Evolutionary conservation across 2,797 vertebrate genomes (phyloP), one percentile per base, ranked within the genome.

Genomic region (Spinus pinus): DNA sequence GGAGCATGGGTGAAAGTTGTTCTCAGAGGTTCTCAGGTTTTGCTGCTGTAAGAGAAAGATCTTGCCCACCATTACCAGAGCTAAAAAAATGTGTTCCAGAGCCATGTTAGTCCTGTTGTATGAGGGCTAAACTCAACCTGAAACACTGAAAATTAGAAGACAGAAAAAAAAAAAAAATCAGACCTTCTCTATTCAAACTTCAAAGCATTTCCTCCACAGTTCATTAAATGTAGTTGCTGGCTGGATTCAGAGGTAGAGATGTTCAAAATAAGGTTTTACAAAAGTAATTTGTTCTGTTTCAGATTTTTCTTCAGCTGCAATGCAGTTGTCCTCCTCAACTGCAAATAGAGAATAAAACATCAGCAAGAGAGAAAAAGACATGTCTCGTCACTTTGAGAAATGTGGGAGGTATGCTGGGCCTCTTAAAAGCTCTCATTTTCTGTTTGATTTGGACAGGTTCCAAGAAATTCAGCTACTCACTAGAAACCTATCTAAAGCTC

Each of bases 381-480:
- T n/a, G 39, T 47, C 67, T 92, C 15, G 6, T 94, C 83, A 86
- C 69, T 81, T 91, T 71, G 54, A 95, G 80, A 94, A 81, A 81
- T 49, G 57, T 69, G 33, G 58, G 47, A 83, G 47, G 66, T 69
- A 88, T 69, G 31, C 47, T 95, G 41, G 50, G 30, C 50, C 82
- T 91, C 85, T 78, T 51, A 86, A 95, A 91, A 71, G 13, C 60
- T 88, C 61, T 62, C 30, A 42, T 91, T 84, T 79, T 89, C 66
- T 92, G 60, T 85, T 93, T 90, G 31, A 46, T 47, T 88, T 94
- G 78, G 87, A 91, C 25, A 75, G 64, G 22, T 80, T 87, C 86
- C 84, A 93, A 73, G 67, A 88, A 80, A 81, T 60, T 84, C 39
- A 81, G 41, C 71, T 71, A 72, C 37, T 79, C 60, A 70, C 24